Base-by-base conservation (phyloP, 2,797 vertebrate species). In the Pelodytes ibericus region DNA sequence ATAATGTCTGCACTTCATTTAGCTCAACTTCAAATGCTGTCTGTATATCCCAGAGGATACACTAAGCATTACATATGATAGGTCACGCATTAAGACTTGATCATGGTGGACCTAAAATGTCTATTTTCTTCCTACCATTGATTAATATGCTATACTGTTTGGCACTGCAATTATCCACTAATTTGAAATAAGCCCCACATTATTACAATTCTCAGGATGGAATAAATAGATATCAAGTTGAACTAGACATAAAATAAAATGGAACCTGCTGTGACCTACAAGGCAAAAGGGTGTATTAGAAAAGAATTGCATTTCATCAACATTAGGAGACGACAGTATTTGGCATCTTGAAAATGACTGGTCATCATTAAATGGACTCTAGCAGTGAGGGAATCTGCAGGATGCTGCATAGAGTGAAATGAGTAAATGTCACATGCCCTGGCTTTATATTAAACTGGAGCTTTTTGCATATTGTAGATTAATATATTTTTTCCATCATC, bases 1-100 rank as follows among this genome's bases (percentile, higher is more conserved):
- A 29, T 41, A 72, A 72, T 51, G 59, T 41, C 59, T 53, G 16
- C 60, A 63, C 68, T 62, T 31, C 39, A 62, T 64, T 72, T 63
- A 53, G 59, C 26, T 44, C 44, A 63, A 56, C 64, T 73, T 73
- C 25, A 33, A 72, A 15, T 49, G 39, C 62, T 29, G 44, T 26
- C n/a, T n/a, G n/a, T n/a, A n/a, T n/a, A n/a, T n/a, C n/a, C n/a
- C n/a, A n/a, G n/a, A n/a, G n/a, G n/a, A n/a, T n/a, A n/a, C n/a
- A n/a, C n/a, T n/a, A n/a, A n/a, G n/a, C n/a, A n/a, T n/a, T n/a
- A n/a, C n/a, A n/a, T n/a, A n/a, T n/a, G n/a, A n/a, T n/a, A n/a
- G n/a, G n/a, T n/a, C n/a, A n/a, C n/a, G n/a, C n/a, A n/a, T n/a
- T n/a, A n/a, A n/a, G n/a, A n/a, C n/a, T n/a, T n/a, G n/a, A n/a